Conservation (phyloP, 2,797 vertebrate species). For the Apogon talboti region DNA sequence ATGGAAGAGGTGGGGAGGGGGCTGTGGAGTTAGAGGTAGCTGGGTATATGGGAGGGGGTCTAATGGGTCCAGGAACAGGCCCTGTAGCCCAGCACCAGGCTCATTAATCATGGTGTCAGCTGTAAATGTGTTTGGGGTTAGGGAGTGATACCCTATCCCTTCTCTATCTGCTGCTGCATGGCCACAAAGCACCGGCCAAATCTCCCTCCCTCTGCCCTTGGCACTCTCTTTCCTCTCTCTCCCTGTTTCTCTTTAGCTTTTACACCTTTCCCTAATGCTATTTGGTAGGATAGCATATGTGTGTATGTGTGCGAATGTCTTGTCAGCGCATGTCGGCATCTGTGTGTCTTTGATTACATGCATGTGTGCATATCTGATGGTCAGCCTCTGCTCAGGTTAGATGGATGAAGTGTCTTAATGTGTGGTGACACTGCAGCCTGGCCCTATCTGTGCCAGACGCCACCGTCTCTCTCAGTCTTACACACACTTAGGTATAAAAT, state of each 20-base stretch:
- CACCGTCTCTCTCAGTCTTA: constrained; percentile 32
- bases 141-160: constrained; percentile 87
- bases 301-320: constrained; percentile 15
- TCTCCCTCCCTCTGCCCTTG: constrained; percentile 56
- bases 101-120: constrained; percentile 97
- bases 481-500: not conserved
- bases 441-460: constrained; percentile 70
- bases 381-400: constrained; percentile 73
- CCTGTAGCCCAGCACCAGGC: constrained; percentile 78
- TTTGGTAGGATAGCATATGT: constrained; percentile 33
- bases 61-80: constrained; percentile 89
- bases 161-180: constrained; percentile 82
- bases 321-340: constrained; percentile 38
- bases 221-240: constrained; percentile 33
- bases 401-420: constrained; percentile 79
- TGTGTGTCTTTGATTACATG: constrained; percentile 37
- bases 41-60: constrained; percentile 73
- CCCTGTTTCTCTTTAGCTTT: constrained; percentile 38
- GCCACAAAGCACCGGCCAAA: constrained; percentile 71
- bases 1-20: constrained; percentile 66
- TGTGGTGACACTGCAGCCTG: constrained; percentile 63
- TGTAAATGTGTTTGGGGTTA: constrained; percentile 91
- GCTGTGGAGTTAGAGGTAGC: constrained; percentile 39
- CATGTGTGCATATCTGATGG: constrained; percentile 52
- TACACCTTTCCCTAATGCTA: constrained; percentile 46